These are phyloP conservation scores for Halichoeres trimaculatus DNA, from an alignment of 2,113 vertebrate genomes.

Conservation along the genomic window DNA sequence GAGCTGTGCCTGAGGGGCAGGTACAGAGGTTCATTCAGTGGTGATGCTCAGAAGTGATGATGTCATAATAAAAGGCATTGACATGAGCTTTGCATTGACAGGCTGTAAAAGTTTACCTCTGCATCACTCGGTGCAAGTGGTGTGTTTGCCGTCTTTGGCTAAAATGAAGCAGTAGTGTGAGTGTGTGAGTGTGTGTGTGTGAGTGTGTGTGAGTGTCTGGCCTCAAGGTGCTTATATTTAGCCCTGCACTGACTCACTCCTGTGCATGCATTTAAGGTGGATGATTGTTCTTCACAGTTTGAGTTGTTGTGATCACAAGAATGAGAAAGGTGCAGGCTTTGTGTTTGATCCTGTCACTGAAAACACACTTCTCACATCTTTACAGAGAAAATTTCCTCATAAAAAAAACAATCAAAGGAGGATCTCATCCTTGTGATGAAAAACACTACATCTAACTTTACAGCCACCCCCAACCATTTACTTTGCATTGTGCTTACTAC, in stretches of 20 bases:
- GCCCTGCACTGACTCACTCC: slow-evolving; percentile 31
- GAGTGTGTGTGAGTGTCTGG: slow-evolving; percentile 24
- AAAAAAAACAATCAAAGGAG: background rate
- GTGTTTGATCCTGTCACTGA: background rate
- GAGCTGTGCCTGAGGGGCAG: slow-evolving; percentile 38
- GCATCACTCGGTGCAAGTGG: slow-evolving; percentile 23
- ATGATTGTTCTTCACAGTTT: slow-evolving; percentile 29
- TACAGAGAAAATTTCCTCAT: background rate
- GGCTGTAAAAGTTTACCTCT: slow-evolving; percentile 36
- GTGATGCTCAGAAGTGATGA: slow-evolving; percentile 14
- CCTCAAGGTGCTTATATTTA: slow-evolving; percentile 43
- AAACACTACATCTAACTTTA: slow-evolving; percentile 29
- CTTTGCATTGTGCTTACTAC: slow-evolving; percentile 11
- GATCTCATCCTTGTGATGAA: slow-evolving; percentile 2
- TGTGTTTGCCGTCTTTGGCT: slow-evolving; percentile 3
- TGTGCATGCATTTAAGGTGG: slow-evolving; percentile 12
- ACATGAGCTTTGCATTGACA: slow-evolving; percentile 53
- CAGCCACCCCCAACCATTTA: slow-evolving; percentile 39
- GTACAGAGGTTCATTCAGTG: slow-evolving; percentile 51
- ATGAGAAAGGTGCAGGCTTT: background rate
- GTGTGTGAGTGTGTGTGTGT: slow-evolving; percentile 4
- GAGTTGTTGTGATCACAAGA: slow-evolving; percentile 4
- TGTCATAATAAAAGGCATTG: slow-evolving; percentile 49
- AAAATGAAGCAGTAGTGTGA: slow-evolving; percentile 2
- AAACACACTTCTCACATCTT: slow-evolving; percentile 4